A percentile compares a stretch with the other conserved stretches of the same genome.
Conservation (phyloP, 1,140 invertebrate species). For the Macrostomum lignano region DNA sequence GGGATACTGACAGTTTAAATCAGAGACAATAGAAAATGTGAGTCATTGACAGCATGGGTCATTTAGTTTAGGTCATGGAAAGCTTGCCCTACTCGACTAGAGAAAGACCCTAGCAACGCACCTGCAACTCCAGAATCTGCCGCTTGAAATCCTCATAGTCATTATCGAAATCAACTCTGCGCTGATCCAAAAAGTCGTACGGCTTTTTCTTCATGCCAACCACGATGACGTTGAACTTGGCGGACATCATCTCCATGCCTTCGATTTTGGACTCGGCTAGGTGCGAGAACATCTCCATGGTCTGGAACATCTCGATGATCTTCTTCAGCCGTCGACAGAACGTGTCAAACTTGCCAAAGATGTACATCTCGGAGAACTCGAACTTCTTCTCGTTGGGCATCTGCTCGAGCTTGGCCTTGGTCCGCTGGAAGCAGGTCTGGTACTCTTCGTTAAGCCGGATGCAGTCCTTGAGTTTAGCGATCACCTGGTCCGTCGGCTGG, state of each 20-base stretch:
- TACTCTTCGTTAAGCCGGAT: conserved; percentile 52
- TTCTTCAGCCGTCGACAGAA: conserved; percentile 58
- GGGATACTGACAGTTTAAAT: no score
- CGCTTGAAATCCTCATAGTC: conserved; percentile 51
- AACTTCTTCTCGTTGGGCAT: conserved; percentile 41
- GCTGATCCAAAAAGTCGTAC: conserved; percentile 65
- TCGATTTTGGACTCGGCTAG: conserved; percentile 22
- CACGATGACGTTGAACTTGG: conserved; percentile 31
- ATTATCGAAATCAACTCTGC: conserved; percentile 50
- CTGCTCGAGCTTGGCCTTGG: conserved; percentile 30
- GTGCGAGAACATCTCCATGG: conserved; percentile 37
- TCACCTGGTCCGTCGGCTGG: conserved; percentile 21
- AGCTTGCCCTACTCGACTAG: no score
- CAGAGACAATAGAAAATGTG: no score
- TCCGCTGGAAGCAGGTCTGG: conserved; percentile 29
- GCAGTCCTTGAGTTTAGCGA: conserved; percentile 49
- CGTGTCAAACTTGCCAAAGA: conserved; percentile 77
- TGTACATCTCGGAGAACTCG: conserved; percentile 76
- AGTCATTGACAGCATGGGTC: no score
- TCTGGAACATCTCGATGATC: conserved; percentile 57
- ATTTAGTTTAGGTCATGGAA: no score
- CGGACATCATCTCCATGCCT: conserved; percentile 20
- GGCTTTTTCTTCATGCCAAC: conserved; percentile 46
- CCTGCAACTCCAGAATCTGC: conserved; percentile 33
- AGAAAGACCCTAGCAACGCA: background rate